These are phyloP conservation scores for Lamellibrachia columna DNA, from an alignment of 2,888 invertebrate species.

Conservation along the genomic window DNA sequence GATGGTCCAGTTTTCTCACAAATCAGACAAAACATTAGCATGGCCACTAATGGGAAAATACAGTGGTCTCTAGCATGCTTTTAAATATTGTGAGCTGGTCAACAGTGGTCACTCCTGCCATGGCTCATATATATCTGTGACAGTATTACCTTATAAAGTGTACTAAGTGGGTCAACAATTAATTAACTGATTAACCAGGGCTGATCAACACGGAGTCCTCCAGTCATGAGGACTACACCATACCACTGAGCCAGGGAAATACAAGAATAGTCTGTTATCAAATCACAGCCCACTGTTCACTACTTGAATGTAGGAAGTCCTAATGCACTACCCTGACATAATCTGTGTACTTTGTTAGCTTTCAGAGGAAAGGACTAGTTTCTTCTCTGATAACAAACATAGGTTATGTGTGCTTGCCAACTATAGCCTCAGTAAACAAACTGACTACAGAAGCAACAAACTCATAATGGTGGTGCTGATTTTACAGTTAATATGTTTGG, in stretches of 20 bases:
- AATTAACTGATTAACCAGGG: background rate
- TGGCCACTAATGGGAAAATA: too few relatives aligned
- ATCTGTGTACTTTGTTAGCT: background rate
- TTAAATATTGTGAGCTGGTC: too few relatives aligned
- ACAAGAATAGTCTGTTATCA: background rate
- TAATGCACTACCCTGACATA: background rate
- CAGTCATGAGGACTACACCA: background rate
- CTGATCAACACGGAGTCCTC: background rate
- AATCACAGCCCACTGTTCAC: background rate
- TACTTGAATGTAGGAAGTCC: background rate
- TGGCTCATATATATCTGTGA: too few relatives aligned
- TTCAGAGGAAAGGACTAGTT: background rate
- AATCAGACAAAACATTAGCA: too few relatives aligned
- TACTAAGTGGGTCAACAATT: background rate
- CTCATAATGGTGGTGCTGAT: too few relatives aligned
- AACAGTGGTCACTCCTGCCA: too few relatives aligned
- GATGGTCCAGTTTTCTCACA: too few relatives aligned
- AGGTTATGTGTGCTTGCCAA: background rate
- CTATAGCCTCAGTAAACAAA: background rate
- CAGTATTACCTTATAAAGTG: background rate
- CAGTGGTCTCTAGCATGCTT: too few relatives aligned
- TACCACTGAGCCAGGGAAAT: background rate
- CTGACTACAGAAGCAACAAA: too few relatives aligned
- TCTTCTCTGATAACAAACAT: background rate
- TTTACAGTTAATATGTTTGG: too few relatives aligned